Conservation (phyloP, 1,140 invertebrate genomes). For the Melipona quadrifasciata region DNA sequence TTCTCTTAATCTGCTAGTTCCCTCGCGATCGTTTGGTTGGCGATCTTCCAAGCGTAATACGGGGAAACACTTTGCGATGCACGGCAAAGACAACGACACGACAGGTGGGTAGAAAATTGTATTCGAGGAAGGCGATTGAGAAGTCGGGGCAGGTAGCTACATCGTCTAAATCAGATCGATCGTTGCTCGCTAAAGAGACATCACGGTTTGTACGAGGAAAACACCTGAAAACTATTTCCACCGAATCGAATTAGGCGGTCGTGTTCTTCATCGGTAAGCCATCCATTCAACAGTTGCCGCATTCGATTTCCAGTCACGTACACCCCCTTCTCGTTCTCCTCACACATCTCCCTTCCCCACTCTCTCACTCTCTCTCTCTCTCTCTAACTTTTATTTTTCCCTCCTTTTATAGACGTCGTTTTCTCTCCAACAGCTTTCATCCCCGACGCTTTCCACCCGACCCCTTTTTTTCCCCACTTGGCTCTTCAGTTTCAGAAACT, state of each 20-base stretch:
- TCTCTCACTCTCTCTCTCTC: not conserved
- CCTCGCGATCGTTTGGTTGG: not conserved
- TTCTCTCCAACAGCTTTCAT: slow-evolving; percentile 13
- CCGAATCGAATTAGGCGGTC: slow-evolving; percentile 72
- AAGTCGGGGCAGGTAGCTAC: slow-evolving; percentile 9
- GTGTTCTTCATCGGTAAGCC: slow-evolving; percentile 70
- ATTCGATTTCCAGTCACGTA: slow-evolving; percentile 68
- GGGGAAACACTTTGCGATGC: not conserved
- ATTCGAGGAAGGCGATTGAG: not conserved
- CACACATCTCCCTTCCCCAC: not conserved
- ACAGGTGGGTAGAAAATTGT: slow-evolving; percentile 25
- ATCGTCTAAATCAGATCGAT: slow-evolving; percentile 26
- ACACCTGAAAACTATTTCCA: slow-evolving; percentile 66
- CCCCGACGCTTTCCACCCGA: slow-evolving; percentile 12
- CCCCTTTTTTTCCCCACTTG: not conserved
- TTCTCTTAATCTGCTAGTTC: not conserved
- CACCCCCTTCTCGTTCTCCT: slow-evolving; percentile 23
- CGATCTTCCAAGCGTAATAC: not conserved
- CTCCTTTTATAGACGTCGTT: not conserved
- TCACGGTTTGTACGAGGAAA: slow-evolving; percentile 21
- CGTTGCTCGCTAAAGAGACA: slow-evolving; percentile 17
- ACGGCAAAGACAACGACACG: not conserved
- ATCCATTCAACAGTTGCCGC: slow-evolving; percentile 76
- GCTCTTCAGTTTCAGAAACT: not conserved
- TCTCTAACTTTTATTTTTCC: not conserved